These are phyloP conservation scores for Nycticryphes semicollaris DNA, from an alignment of 2,113 vertebrate genomes.

Conservation along the genomic window DNA sequence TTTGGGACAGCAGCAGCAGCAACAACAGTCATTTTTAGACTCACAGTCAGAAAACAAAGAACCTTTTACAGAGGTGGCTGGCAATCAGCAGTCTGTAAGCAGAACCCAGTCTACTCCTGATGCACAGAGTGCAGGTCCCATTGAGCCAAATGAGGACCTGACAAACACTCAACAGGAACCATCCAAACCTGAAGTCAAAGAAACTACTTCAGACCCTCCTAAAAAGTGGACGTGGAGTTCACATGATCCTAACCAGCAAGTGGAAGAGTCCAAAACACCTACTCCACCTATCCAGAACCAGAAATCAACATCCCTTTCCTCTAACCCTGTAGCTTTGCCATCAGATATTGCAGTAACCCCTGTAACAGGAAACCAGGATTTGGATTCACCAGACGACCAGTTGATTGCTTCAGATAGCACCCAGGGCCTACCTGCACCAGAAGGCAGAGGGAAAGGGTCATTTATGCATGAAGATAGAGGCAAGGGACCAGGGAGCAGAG, in stretches of 20 bases:
- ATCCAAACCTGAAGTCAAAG: conserved; percentile 70
- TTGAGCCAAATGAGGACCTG: conserved; percentile 68
- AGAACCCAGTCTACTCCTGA: conserved; percentile 66
- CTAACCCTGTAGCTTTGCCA: conserved; percentile 64
- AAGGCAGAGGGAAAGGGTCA: conserved; percentile 59
- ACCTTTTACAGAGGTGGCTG: conserved; percentile 67
- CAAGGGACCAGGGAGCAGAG: conserved; percentile 68
- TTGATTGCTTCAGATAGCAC: conserved; percentile 68
- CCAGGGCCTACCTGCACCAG: conserved; percentile 52
- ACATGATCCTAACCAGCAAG: conserved; percentile 71
- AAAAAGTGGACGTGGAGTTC: conserved; percentile 77
- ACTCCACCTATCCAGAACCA: conserved; percentile 55
- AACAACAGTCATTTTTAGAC: conserved; percentile 69
- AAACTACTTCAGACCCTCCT: conserved; percentile 66
- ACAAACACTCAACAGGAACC: conserved; percentile 69
- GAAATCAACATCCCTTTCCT: conserved; percentile 43
- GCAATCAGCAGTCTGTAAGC: conserved; percentile 64
- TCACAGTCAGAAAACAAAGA: conserved; percentile 76
- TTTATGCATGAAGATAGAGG: conserved; percentile 71
- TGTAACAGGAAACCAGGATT: conserved; percentile 64
- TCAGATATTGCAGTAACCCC: conserved; percentile 46
- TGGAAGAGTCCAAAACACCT: conserved; percentile 73
- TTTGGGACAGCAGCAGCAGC: conserved; percentile 64
- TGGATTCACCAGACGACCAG: conserved; percentile 62
- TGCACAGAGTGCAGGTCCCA: conserved; percentile 44